Base-by-base conservation (phyloP, 2,888 invertebrate genomes). In the Norana najaformis region DNA sequence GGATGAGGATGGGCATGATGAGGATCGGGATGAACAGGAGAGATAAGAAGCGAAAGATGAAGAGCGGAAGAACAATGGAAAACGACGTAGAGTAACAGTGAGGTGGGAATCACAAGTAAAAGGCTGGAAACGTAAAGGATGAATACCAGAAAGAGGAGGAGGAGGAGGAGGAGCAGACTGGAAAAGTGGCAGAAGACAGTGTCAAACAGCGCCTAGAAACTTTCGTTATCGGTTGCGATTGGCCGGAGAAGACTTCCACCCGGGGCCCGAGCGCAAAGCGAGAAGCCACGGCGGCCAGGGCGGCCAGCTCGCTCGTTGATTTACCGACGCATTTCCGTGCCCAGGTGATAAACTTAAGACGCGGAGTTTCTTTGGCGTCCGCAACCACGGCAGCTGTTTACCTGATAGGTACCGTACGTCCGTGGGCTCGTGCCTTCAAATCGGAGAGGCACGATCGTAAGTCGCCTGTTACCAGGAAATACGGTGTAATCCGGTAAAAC, bases 171-270 rank as follows among this genome's bases (percentile, higher is more conserved):
- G 69, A 69, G 69, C 69, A n/a, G 69, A 69, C 69, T 69, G 69
- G 69, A 69, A n/a, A 69, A 69, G 30, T n/a, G 69, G 69, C 69
- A 69, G 69, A 69, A 69, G 69, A 69, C 69, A 69, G 69, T 69
- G 69, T 69, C 69, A 69, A 69, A n/a, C 69, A 69, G 69, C 69
- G 69, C 69, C 69, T 69, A 69, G 69, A 69, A 69, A 69, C 69
- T 69, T 69, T 69, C 69, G 69, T 69, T 69, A 69, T 69, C 69
- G n/a, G 69, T n/a, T 69, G 69, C 69, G 69, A 69, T 69, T 69
- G 69, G 69, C n/a, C 69, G n/a, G 69, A 69, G 69, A 30, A n/a
- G 13, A n/a, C 30, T 69, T 69, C 69, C 69, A n/a, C 23, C 3
- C 30, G 41, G 18, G 41, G 16, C 41, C 47, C 47, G 23, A 47